phyloP scores from a whole-genome alignment of 2,797 vertebrate species.

The Acrossocheilus fasciatus region DNA sequence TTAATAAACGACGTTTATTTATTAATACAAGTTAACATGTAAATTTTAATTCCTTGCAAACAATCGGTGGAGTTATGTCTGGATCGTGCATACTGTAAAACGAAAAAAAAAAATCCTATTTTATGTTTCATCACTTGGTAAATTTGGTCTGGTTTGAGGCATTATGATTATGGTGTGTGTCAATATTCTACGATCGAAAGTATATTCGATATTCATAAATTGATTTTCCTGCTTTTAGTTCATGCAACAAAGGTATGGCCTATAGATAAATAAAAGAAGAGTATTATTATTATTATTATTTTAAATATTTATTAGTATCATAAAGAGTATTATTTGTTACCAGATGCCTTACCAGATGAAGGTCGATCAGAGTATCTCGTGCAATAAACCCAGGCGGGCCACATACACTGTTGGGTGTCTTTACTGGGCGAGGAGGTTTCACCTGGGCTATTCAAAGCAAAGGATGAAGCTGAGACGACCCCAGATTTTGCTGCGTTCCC shows the following conservation, averaged over 20 bases:
- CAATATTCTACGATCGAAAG: not conserved
- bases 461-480: slow-evolving; percentile 74
- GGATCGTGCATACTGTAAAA: not conserved
- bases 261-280: not conserved
- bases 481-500: slow-evolving; percentile 68
- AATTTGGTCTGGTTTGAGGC: not conserved
- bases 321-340: not conserved
- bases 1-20: not conserved
- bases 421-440: slow-evolving; percentile 73
- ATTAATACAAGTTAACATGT: not conserved
- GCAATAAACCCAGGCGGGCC: slow-evolving; percentile 96
- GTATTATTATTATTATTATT: not conserved
- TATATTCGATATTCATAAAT: not conserved
- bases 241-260: no score
- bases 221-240: not conserved
- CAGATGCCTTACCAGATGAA: slow-evolving; percentile 89
- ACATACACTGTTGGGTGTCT: slow-evolving; percentile 84
- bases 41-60: not conserved
- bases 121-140: not conserved
- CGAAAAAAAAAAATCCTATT: not conserved
- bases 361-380: slow-evolving; percentile 93
- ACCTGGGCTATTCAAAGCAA: slow-evolving; percentile 77
- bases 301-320: not conserved
- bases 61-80: not conserved
- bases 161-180: not conserved